phyloP scores from a whole-genome alignment of 2,797 vertebrate species.

The Psittacula derbiana region DNA sequence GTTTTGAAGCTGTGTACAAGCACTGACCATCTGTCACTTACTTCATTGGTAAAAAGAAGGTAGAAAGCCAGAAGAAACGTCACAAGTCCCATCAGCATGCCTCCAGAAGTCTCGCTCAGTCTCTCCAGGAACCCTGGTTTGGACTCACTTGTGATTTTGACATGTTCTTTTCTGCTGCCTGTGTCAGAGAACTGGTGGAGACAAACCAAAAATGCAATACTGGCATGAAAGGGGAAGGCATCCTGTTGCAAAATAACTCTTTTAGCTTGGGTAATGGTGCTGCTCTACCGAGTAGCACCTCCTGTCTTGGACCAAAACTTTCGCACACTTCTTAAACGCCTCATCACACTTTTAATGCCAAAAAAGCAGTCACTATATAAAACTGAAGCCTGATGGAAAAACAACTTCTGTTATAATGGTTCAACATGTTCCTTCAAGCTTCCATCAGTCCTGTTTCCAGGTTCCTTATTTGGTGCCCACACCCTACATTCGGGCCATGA shows the following conservation, averaged over 20 bases:
- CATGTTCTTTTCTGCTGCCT: slow-evolving; percentile 80
- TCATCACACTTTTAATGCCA: background rate
- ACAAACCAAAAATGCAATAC: background rate
- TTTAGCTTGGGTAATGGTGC: background rate
- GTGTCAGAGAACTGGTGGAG: slow-evolving; percentile 59
- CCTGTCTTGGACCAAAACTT: background rate
- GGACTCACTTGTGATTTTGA: slow-evolving; percentile 71
- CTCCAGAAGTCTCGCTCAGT: slow-evolving; percentile 88
- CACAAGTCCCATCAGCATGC: slow-evolving; percentile 84
- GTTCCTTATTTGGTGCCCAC: background rate
- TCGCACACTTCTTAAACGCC: background rate
- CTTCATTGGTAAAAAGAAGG: slow-evolving; percentile 95
- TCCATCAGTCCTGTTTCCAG: background rate
- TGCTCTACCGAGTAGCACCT: background rate
- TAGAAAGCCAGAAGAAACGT: slow-evolving; percentile 90
- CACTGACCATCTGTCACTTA: background rate
- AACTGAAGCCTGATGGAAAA: background rate
- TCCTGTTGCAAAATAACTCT: background rate
- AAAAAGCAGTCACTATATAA: background rate
- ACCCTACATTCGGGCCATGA: background rate
- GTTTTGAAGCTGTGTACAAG: background rate
- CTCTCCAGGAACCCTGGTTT: slow-evolving; percentile 91
- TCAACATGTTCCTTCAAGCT: background rate
- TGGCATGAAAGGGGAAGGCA: background rate
- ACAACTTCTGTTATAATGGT: rapidly evolving